Conservation (phyloP, 2,888 invertebrate species). For the Euproctis similis region DNA sequence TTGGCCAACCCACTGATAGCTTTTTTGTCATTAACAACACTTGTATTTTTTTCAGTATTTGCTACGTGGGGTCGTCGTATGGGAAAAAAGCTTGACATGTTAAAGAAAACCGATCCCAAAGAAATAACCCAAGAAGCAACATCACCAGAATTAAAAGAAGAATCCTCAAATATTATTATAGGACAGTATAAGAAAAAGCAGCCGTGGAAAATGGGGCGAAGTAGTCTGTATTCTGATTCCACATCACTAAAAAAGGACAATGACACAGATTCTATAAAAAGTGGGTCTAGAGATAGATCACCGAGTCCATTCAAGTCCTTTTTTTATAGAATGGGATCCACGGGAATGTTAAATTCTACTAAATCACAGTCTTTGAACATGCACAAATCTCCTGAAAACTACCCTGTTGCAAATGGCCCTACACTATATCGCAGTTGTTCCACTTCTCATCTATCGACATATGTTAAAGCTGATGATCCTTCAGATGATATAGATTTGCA, state of each 20-base stretch:
- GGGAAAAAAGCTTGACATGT: constrained; percentile 85
- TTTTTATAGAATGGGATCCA: constrained; percentile 85
- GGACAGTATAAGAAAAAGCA: constrained; percentile 74
- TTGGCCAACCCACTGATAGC: too few species aligned
- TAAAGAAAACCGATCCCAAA: constrained; percentile 80
- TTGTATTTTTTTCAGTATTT: constrained; percentile 62
- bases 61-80: constrained; percentile 86
- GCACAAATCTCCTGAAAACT: constrained; percentile 50
- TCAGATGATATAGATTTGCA: constrained; percentile 84
- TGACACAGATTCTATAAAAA: constrained; percentile 65
- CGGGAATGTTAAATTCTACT: constrained; percentile 81
- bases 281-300: constrained; percentile 71
- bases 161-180: constrained; percentile 44
- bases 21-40: background rate
- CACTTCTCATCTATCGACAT: constrained; percentile 84
- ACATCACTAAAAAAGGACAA: constrained; percentile 60
- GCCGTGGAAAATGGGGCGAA: constrained; percentile 76
- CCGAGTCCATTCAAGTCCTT: constrained; percentile 83
- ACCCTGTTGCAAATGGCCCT: constrained; percentile 60
- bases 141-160: constrained; percentile 42
- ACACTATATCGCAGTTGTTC: constrained; percentile 84
- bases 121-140: constrained; percentile 61
- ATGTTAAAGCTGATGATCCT: constrained; percentile 86
- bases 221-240: constrained; percentile 60
- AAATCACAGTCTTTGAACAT: constrained; percentile 64